These are phyloP conservation scores for Neomicropteryx cornuta DNA, from an alignment of 1,140 invertebrate genomes.

Conservation along the genomic window DNA sequence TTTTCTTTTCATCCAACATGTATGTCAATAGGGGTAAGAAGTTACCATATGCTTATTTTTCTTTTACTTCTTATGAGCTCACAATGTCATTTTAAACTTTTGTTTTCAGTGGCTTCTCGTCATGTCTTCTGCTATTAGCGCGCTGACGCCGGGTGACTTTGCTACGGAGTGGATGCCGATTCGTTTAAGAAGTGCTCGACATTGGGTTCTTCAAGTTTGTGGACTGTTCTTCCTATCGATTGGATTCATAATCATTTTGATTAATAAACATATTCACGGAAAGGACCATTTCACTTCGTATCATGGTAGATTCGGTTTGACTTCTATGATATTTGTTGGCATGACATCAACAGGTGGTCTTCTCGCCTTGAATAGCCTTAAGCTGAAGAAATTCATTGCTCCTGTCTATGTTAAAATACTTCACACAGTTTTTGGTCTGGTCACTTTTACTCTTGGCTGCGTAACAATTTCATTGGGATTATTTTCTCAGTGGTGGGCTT, in stretches of 20 bases:
- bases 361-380: slow-evolving; percentile 29
- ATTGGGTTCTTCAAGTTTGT: slow-evolving; percentile 33
- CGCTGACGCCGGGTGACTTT: slow-evolving; percentile 34
- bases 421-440: slow-evolving; percentile 28
- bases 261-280: slow-evolving; percentile 27
- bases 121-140: slow-evolving; percentile 34
- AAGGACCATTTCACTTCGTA: slow-evolving; percentile 28
- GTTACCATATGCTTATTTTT: not conserved
- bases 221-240: slow-evolving; percentile 20
- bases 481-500: slow-evolving; percentile 30
- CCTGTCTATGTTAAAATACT: slow-evolving; percentile 34
- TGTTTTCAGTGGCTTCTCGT: slow-evolving; percentile 34
- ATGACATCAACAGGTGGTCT: slow-evolving; percentile 29
- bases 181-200: slow-evolving; percentile 29
- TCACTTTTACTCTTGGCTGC: slow-evolving; percentile 30
- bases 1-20: slow-evolving; percentile 35
- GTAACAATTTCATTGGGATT: slow-evolving; percentile 28
- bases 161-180: slow-evolving; percentile 39
- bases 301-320: slow-evolving; percentile 34
- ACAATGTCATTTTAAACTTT: slow-evolving; percentile 4
- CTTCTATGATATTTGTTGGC: slow-evolving; percentile 28
- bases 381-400: slow-evolving; percentile 31
- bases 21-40: slow-evolving; percentile 29
- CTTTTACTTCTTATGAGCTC: slow-evolving; percentile 2
- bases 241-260: slow-evolving; percentile 31